Base-by-base conservation (phyloP, 1,140 invertebrate species). In the Lasioglossum baleicum region DNA sequence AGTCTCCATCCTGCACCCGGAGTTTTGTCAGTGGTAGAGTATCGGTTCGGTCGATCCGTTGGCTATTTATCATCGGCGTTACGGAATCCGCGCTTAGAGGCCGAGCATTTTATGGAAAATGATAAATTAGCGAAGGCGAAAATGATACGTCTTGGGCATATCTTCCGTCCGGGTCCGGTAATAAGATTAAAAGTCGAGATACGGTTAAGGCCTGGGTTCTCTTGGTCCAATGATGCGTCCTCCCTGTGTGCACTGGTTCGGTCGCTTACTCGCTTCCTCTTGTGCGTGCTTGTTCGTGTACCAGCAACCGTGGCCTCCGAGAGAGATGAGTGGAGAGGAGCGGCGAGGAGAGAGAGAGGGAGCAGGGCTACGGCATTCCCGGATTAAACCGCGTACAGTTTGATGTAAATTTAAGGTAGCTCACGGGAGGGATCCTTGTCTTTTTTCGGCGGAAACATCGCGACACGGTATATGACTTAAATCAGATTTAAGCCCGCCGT, bases 381-480 rank as follows among this genome's bases (percentile, higher is more conserved):
- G 90, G 88, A 90, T 90, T 91, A 91, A 90, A 89, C 87, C 85
- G 86, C 84, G 83, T 80, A 86, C 83, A 86, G 87, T 90, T 90
- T 90, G 90, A 91, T 89, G 89, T 89, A 90, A 91, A 91, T 91
- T 91, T 91, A 90, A 91, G 89, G 90, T 90, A 91, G 90, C 89
- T 88, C 82, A 83, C 83, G 81, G 84, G 83, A 85, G 84, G 80
- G 84, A 85, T 88, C 86, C 88, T 86, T 86, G 83, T 89, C 87
- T 81, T 89, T 90, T 91, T 89, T 88, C 87, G 83, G 87, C 84
- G 88, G 89, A 86, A 84, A 87, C 83, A 82, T 86, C 84, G 85
- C 90, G 87, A 90, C 90, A 90, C 87, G 88, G 88, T 87, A 90
- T 90, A 83, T 87, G 89, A 90, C 85, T 91, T 91, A 91, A 91